Conservation (phyloP, 2,113 vertebrate genomes). For the Brachypteracias leptosomus region DNA sequence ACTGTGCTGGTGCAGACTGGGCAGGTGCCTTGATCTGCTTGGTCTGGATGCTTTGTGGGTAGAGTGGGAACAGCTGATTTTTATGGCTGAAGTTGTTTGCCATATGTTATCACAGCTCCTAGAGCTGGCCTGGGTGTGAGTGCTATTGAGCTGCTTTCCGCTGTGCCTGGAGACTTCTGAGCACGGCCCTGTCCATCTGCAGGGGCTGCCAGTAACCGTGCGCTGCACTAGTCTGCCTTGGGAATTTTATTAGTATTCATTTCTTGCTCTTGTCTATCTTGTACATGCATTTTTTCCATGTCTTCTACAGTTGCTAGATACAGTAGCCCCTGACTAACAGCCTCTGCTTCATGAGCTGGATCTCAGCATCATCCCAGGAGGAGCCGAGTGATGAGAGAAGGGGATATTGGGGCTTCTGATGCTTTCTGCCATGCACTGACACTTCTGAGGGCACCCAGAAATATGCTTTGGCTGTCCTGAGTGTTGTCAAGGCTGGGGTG, state of each 20-base stretch:
- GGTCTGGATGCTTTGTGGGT: not conserved
- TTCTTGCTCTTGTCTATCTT: not conserved
- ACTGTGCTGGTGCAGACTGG: not conserved
- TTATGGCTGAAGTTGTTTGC: not conserved
- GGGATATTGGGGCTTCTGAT: not conserved
- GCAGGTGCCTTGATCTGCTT: not conserved
- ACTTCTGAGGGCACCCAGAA: not conserved
- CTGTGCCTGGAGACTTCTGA: not conserved
- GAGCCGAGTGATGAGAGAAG: not conserved
- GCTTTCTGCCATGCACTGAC: not conserved
- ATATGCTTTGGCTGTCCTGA: not conserved
- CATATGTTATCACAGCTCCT: slow-evolving; percentile 10
- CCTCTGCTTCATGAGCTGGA: not conserved
- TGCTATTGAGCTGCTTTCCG: not conserved
- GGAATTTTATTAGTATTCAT: not conserved
- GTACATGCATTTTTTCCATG: not conserved
- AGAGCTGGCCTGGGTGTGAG: not conserved
- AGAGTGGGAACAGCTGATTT: not conserved
- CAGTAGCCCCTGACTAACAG: not conserved
- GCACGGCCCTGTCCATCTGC: not conserved
- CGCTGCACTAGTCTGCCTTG: not conserved
- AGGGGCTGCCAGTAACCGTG: not conserved
- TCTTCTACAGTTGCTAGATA: not conserved
- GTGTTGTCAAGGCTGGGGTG: not conserved
- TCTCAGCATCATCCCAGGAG: not conserved